phyloP scores from a whole-genome alignment of 2,888 invertebrate genomes.

The Monoplex corrugatus region DNA sequence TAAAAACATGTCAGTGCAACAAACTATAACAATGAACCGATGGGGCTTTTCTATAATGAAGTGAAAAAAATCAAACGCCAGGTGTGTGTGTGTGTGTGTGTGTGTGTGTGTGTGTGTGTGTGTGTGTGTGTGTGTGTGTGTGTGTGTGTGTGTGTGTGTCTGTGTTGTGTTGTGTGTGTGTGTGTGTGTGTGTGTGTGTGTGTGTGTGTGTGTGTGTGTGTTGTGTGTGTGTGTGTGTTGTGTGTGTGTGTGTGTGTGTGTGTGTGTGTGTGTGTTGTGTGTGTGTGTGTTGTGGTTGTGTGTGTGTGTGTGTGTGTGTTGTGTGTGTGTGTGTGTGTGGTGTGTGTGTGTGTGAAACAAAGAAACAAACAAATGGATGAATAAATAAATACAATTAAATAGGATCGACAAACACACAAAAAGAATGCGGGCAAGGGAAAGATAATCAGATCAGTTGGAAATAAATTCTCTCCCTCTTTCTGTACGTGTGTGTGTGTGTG shows the following conservation, averaged over 20 bases:
- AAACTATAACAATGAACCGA: too few relatives aligned
- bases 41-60: too few relatives aligned
- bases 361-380: too few relatives aligned
- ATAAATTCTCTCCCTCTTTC: too few relatives aligned
- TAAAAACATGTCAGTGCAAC: too few relatives aligned
- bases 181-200: slow-evolving; percentile 7
- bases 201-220: background rate
- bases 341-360: background rate
- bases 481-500: background rate
- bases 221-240: background rate
- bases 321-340: too few relatives aligned
- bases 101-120: background rate
- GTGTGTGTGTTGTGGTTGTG: background rate
- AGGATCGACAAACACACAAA: too few relatives aligned
- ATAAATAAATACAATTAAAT: too few relatives aligned
- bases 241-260: background rate
- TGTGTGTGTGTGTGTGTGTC: background rate
- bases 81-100: background rate
- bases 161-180: background rate
- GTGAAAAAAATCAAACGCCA: background rate
- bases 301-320: too few relatives aligned
- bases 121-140: background rate
- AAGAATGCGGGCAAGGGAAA: too few relatives aligned
- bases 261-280: background rate
- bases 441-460: too few relatives aligned